Evolutionary conservation across 2,888 invertebrate species (phyloP).

Genomic region (Machimus atricapillus): DNA sequence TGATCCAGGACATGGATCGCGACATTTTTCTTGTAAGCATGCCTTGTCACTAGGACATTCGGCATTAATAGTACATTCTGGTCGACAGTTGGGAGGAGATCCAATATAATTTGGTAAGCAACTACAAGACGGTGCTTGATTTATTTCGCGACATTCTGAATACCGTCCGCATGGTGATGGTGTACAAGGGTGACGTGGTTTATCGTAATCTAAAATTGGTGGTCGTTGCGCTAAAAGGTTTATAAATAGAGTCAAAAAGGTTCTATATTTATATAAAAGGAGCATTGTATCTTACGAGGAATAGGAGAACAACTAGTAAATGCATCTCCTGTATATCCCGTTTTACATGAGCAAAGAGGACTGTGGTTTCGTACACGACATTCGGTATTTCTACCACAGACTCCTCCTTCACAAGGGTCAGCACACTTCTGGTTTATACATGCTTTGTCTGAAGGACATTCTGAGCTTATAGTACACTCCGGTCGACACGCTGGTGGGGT

Average conservation of each 20-base stretch:
- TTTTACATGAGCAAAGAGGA: constrained; percentile 72
- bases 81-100: constrained; percentile 74
- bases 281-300: constrained; percentile 57
- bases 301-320: constrained; percentile 66
- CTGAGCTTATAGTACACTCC: constrained; percentile 71
- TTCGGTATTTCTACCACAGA: constrained; percentile 70
- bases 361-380: constrained; percentile 76
- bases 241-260: background rate
- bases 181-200: constrained; percentile 65
- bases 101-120: constrained; percentile 73
- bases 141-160: constrained; percentile 70
- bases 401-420: constrained; percentile 73
- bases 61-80: constrained; percentile 74
- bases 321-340: constrained; percentile 75
- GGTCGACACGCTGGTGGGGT: constrained; percentile 78
- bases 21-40: constrained; percentile 79
- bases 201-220: constrained; percentile 50
- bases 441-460: constrained; percentile 71
- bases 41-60: constrained; percentile 79
- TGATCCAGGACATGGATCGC: constrained; percentile 81
- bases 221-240: constrained; percentile 53
- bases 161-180: constrained; percentile 75
- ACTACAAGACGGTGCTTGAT: constrained; percentile 70
- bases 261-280: background rate
- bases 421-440: constrained; percentile 74